These are phyloP conservation scores for Drosophila leontia DNA, from an alignment of 1,140 invertebrate genomes.

Conservation along the genomic window DNA sequence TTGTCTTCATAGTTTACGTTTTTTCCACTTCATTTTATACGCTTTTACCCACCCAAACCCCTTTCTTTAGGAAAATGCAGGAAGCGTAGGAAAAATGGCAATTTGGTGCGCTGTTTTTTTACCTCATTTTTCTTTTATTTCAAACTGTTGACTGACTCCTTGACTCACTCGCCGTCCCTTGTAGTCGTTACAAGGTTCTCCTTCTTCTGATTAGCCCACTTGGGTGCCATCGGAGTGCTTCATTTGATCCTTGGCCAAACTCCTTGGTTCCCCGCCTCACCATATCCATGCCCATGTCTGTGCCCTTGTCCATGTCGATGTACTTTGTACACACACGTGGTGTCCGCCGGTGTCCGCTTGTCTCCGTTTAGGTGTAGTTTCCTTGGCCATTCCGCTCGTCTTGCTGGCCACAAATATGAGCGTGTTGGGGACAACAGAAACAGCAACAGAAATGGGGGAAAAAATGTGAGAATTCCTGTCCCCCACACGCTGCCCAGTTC, in stretches of 20 bases:
- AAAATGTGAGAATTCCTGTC: conserved; percentile 14
- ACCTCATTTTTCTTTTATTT: conserved; percentile 48
- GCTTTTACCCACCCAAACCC: conserved; percentile 10
- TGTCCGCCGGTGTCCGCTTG: conserved; percentile 23
- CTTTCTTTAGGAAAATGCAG: conserved; percentile 11
- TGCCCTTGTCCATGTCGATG: conserved; percentile 23
- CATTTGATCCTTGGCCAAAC: conserved; percentile 67
- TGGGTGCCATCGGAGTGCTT: conserved; percentile 76
- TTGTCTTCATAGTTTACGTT: conserved; percentile 75
- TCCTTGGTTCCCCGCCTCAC: conserved; percentile 6
- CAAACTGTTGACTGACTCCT: conserved; percentile 52
- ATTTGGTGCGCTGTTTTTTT: conserved; percentile 48
- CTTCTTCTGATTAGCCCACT: conserved; percentile 71
- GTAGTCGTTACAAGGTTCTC: conserved; percentile 28
- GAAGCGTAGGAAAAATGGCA: conserved; percentile 52
- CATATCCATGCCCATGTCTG: conserved; percentile 3
- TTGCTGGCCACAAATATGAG: conserved; percentile 63
- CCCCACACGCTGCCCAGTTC: conserved; percentile 31
- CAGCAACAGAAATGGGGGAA: conserved; percentile 12
- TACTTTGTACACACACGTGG: conserved; percentile 31
- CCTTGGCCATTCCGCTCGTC: conserved; percentile 49
- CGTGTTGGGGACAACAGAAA: conserved; percentile 51
- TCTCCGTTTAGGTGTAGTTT: conserved; percentile 44
- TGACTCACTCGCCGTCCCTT: conserved; percentile 31
- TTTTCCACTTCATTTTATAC: conserved; percentile 81